These are phyloP conservation scores for Myiozetetes cayanensis DNA, from an alignment of 2,113 vertebrate species.

Conservation along the genomic window DNA sequence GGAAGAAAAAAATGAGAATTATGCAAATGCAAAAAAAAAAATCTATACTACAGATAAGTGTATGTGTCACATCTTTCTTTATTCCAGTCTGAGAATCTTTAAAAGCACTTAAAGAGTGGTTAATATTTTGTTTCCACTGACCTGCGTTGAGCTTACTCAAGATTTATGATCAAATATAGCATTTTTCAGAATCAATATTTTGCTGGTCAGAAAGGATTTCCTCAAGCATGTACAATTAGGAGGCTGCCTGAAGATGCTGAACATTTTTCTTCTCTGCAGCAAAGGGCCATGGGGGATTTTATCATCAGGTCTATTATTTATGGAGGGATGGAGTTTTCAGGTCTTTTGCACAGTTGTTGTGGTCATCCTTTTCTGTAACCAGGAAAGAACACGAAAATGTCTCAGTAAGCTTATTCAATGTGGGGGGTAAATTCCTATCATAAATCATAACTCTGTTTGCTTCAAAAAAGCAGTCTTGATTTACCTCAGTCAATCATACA, in stretches of 20 bases:
- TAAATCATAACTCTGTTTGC: neutral
- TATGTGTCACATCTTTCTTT: neutral
- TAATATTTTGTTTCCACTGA: constrained; percentile 7
- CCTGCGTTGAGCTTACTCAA: neutral
- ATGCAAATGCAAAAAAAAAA: neutral
- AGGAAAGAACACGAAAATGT: neutral
- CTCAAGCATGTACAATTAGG: neutral
- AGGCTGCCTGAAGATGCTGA: neutral
- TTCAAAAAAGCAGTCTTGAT: neutral
- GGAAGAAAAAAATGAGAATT: neutral
- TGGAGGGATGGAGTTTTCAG: neutral
- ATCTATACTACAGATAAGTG: neutral
- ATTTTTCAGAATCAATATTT: constrained; percentile 14
- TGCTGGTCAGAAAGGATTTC: neutral
- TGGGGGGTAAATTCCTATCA: neutral
- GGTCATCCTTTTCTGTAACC: neutral
- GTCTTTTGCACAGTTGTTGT: neutral
- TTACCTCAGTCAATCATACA: neutral
- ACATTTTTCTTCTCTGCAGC: neutral
- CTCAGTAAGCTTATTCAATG: neutral
- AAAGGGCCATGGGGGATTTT: neutral
- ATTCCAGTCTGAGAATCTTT: neutral
- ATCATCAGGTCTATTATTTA: neutral
- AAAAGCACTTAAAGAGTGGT: constrained; percentile 5
- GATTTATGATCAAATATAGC: neutral